Percentiles rank a stretch among this genome's conserved stretches.
Conservation (phyloP, 1,140 invertebrate species). For the Monomorium pharaonis region DNA sequence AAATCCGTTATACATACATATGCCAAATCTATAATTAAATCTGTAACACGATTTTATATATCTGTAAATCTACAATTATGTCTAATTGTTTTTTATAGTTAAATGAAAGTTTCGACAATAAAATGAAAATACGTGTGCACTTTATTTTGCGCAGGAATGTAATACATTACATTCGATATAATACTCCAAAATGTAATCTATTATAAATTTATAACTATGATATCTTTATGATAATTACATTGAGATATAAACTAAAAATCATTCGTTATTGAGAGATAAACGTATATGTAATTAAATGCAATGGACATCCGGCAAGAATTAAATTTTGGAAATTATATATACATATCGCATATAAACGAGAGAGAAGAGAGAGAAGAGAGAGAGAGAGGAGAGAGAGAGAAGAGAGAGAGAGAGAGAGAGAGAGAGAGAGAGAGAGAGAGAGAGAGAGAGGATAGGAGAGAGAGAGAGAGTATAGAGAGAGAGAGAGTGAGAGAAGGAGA, state of each 20-base stretch:
- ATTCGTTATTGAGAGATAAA: not conserved
- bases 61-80: not conserved
- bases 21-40: constrained; percentile 17
- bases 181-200: not conserved
- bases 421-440: too few species aligned
- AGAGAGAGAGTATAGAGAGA: too few species aligned
- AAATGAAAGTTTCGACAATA: not conserved
- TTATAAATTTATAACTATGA: constrained; percentile 13
- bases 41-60: constrained; percentile 7
- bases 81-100: not conserved
- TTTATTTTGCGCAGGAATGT: constrained; percentile 15
- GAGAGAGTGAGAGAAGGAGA: too few species aligned
- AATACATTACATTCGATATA: constrained; percentile 8
- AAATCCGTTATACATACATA: constrained; percentile 26
- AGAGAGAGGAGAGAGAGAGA: too few species aligned
- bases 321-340: not conserved
- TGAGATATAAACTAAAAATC: not conserved
- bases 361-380: too few species aligned
- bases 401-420: too few species aligned
- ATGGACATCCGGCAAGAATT: not conserved
- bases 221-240: not conserved
- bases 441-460: too few species aligned
- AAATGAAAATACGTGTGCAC: not conserved
- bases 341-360: not conserved
- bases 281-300: not conserved